Evolutionary conservation across 2,113 vertebrate genomes (phyloP).

Genomic region (Ahaetulla prasina): DNA sequence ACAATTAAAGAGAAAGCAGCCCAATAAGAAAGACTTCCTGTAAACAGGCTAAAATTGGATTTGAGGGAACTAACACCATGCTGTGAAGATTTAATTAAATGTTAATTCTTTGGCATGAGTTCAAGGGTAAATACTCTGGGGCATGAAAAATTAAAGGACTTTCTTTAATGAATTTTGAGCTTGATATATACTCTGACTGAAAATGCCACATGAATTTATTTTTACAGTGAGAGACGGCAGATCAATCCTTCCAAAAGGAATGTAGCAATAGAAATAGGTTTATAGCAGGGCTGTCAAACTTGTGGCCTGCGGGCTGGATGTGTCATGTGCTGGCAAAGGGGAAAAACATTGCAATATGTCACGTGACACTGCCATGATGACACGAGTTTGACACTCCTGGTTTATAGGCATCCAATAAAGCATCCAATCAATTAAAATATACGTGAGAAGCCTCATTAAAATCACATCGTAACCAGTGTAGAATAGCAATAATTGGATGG

Average conservation of each 20-base stretch:
- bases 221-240: conserved; percentile 56
- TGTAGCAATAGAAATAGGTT: background rate
- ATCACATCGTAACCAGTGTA: background rate
- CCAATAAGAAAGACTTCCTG: conserved; percentile 15
- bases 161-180: conserved; percentile 56
- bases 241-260: conserved; percentile 28
- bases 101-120: conserved; percentile 56
- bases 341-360: too few relatives aligned
- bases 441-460: background rate
- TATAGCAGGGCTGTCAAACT: background rate
- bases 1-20: conserved; percentile 21
- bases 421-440: background rate
- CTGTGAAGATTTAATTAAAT: conserved; percentile 35
- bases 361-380: too few relatives aligned
- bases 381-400: too few relatives aligned
- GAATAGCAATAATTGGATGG: background rate
- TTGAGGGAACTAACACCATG: background rate
- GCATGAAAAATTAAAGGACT: conserved; percentile 55
- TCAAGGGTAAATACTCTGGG: conserved; percentile 46
- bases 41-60: conserved; percentile 7
- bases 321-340: too few relatives aligned
- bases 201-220: conserved; percentile 57
- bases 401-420: background rate
- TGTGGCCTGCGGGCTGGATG: too few relatives aligned
- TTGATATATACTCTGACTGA: conserved; percentile 60